These are phyloP conservation scores for Eubasilissa regina DNA, from an alignment of 1,140 invertebrate genomes.

Conservation along the genomic window DNA sequence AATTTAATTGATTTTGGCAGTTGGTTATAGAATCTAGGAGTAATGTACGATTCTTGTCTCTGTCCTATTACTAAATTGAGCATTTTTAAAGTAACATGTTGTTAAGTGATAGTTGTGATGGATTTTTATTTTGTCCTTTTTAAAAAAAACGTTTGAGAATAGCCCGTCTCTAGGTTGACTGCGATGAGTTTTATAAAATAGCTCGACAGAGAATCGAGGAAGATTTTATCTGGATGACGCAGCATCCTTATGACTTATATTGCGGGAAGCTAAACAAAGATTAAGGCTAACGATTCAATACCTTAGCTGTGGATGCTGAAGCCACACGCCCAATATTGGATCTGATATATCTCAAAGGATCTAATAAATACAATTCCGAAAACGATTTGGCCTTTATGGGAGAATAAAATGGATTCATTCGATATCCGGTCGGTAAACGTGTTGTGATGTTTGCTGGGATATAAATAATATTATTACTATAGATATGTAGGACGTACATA, in stretches of 20 bases:
- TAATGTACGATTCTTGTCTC: too few species aligned
- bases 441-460: conserved; percentile 9
- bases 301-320: not conserved
- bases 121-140: too few species aligned
- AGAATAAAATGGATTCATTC: conserved; percentile 32
- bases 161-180: not conserved
- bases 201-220: conserved; percentile 8
- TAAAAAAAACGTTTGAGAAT: conserved; percentile 12
- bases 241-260: conserved; percentile 34
- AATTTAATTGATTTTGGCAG: too few species aligned
- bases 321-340: conserved; percentile 18
- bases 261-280: conserved; percentile 38
- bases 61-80: too few species aligned
- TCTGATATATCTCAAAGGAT: conserved; percentile 23
- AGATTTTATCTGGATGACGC: conserved; percentile 35
- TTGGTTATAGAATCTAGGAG: too few species aligned
- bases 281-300: conserved; percentile 38
- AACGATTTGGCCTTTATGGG: conserved; percentile 37
- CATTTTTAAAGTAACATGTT: too few species aligned
- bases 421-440: conserved; percentile 30
- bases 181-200: conserved; percentile 24
- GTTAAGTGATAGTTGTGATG: too few species aligned
- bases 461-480: too few species aligned
- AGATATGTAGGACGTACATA: too few species aligned
- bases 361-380: conserved; percentile 40